These are phyloP conservation scores for Palythoa grandis DNA, from an alignment of 92 coral and sea anemone species.

Conservation along the genomic window DNA sequence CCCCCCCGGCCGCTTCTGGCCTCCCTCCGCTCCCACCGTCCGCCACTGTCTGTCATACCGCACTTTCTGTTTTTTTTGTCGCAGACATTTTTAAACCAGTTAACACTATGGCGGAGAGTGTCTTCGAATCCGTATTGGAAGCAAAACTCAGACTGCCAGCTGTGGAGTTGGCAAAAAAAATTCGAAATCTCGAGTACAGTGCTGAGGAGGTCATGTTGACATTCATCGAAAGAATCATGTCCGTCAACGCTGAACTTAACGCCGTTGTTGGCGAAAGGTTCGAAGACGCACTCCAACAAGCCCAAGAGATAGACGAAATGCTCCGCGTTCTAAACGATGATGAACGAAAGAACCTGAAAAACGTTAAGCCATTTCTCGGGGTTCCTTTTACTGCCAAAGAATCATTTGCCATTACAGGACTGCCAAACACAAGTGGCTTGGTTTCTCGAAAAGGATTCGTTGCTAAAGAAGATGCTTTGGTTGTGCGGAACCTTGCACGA, in stretches of 20 bases:
- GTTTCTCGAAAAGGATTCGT: slow-evolving; percentile 73
- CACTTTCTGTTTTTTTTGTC: too few relatives aligned
- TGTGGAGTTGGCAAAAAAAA: slow-evolving; percentile 62
- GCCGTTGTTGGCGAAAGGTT: slow-evolving; percentile 90
- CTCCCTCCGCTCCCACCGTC: too few relatives aligned
- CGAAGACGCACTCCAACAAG: slow-evolving; percentile 83
- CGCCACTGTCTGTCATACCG: too few relatives aligned
- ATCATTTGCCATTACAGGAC: slow-evolving; percentile 79
- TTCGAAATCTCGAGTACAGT: slow-evolving; percentile 77
- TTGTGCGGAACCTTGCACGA: slow-evolving; percentile 70
- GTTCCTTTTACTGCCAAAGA: slow-evolving; percentile 97
- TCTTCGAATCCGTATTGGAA: slow-evolving; percentile 46
- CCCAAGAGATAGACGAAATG: slow-evolving; percentile 80
- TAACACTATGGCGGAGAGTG: slow-evolving; percentile 27
- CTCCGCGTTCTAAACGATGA: slow-evolving; percentile 57
- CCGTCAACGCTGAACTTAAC: slow-evolving; percentile 73
- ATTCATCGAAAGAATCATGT: slow-evolving; percentile 81
- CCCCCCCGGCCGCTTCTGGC: too few relatives aligned
- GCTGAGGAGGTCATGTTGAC: slow-evolving; percentile 74
- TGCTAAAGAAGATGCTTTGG: slow-evolving; percentile 84
- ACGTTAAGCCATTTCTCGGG: slow-evolving; percentile 76
- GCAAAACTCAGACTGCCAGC: slow-evolving; percentile 74
- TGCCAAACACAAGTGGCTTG: slow-evolving; percentile 90
- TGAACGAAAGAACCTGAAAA: slow-evolving; percentile 55
- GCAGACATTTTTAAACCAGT: background rate